Percentiles rank a stretch among this genome's conserved stretches.
Evolutionary conservation across 2,888 invertebrate species (phyloP).

Genomic region (Eupithecia subumbrata): DNA sequence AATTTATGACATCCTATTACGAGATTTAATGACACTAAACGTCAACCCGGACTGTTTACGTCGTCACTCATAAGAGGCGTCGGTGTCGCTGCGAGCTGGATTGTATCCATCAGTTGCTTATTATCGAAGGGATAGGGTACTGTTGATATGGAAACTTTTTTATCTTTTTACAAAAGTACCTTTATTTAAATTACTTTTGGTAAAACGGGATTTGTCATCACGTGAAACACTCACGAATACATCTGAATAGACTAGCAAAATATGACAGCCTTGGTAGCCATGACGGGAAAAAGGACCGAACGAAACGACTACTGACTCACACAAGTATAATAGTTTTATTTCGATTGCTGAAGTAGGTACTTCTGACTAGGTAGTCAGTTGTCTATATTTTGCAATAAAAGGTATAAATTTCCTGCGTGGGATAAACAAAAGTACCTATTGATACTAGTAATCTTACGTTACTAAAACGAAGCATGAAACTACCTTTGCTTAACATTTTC

Average conservation of each 20-base stretch:
- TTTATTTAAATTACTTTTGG: neutral
- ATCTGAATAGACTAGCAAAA: neutral
- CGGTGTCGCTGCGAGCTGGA: constrained; percentile 21
- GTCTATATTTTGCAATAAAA: neutral
- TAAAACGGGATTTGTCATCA: neutral
- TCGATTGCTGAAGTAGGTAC: neutral
- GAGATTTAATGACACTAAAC: constrained; percentile 83
- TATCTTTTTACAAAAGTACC: neutral
- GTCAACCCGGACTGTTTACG: constrained; percentile 70
- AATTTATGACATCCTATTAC: constrained; percentile 84
- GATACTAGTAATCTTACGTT: too few species aligned
- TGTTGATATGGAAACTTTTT: neutral
- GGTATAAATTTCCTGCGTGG: neutral
- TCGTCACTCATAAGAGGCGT: constrained; percentile 62
- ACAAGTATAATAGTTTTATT: neutral
- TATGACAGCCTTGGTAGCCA: neutral
- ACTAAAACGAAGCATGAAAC: neutral
- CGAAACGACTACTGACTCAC: neutral
- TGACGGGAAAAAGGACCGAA: neutral
- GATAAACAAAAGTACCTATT: neutral
- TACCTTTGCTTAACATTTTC: constrained; percentile 1
- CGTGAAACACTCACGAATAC: too few species aligned
- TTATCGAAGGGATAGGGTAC: neutral
- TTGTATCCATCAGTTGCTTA: neutral
- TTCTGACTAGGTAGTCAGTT: neutral